These are phyloP conservation scores for Otolemur garnettii DNA, from an alignment of 2,113 vertebrate genomes.

Conservation along the genomic window DNA sequence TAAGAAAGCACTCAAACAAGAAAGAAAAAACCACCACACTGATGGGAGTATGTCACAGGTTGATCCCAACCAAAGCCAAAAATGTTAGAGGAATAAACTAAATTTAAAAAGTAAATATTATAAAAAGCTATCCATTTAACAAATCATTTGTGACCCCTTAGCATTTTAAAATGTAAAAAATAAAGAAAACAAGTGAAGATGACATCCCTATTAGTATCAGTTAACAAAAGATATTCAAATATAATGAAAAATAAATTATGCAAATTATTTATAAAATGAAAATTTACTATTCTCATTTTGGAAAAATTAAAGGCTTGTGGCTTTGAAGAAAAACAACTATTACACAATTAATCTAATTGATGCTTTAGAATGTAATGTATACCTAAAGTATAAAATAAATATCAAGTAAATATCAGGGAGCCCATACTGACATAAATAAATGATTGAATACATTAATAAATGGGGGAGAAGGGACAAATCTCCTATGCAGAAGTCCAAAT, in stretches of 20 bases:
- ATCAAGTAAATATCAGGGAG: background rate
- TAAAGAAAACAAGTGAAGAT: too few species aligned
- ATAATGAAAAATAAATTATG: background rate
- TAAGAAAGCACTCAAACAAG: background rate
- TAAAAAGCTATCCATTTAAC: too few species aligned
- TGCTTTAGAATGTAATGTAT: background rate
- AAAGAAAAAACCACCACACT: background rate
- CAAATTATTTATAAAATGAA: background rate
- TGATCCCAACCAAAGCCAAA: background rate
- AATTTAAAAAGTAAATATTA: background rate
- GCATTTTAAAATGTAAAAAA: too few species aligned
- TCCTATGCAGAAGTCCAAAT: background rate
- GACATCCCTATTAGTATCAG: background rate
- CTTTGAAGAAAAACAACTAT: slow-evolving; percentile 54
- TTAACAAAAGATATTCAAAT: slow-evolving; percentile 24
- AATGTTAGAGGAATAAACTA: background rate
- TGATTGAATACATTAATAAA: background rate
- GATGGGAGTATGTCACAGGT: background rate
- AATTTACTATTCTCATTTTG: slow-evolving; percentile 38
- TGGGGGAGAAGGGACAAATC: background rate
- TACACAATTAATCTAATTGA: slow-evolving; percentile 26
- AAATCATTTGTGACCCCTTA: too few species aligned
- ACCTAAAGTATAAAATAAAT: background rate
- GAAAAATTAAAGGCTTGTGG: slow-evolving; percentile 33
- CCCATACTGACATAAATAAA: background rate